Percentiles rank a stretch among this genome's conserved stretches.
Evolutionary conservation across 2,888 invertebrate genomes (phyloP).

Genomic region (Isotomurus palustris): DNA sequence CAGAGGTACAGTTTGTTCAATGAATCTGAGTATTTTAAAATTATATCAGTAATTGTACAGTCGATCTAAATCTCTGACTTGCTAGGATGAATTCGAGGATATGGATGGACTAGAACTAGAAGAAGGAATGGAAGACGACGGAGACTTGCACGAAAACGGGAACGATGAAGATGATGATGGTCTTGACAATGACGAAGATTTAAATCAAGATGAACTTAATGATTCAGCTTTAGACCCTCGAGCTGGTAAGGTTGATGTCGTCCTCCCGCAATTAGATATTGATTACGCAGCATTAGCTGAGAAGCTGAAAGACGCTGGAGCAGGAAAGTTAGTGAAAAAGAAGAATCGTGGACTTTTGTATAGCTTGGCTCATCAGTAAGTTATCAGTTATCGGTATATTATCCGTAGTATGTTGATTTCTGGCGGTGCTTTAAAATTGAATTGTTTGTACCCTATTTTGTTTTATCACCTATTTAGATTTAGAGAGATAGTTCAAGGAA

Average conservation of each 20-base stretch:
- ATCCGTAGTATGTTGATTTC: conserved; percentile 15
- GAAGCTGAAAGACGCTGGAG: conserved; percentile 52
- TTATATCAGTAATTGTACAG: neutral
- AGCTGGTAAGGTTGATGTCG: conserved; percentile 72
- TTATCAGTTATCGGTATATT: conserved; percentile 1
- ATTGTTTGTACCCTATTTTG: conserved; percentile 13
- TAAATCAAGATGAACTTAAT: conserved; percentile 37
- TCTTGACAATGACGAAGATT: conserved; percentile 40
- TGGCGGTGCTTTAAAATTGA: conserved; percentile 1
- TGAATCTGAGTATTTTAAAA: neutral
- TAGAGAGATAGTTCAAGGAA: conserved; percentile 57
- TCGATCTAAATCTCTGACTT: neutral
- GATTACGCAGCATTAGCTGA: conserved; percentile 58
- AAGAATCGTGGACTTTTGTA: conserved; percentile 52
- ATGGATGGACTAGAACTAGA: conserved; percentile 49
- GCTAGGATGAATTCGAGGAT: conserved; percentile 44
- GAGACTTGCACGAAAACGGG: conserved; percentile 46
- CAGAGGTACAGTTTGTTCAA: neutral
- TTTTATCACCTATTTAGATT: conserved; percentile 54
- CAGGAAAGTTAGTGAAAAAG: conserved; percentile 34
- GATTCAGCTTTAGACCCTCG: conserved; percentile 62
- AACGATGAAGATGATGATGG: conserved; percentile 30
- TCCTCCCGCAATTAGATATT: conserved; percentile 64
- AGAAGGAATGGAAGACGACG: conserved; percentile 50
- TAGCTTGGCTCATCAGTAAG: conserved; percentile 37